Conservation (phyloP, 2,797 vertebrate species). For the Tympanoctomys barrerae region DNA sequence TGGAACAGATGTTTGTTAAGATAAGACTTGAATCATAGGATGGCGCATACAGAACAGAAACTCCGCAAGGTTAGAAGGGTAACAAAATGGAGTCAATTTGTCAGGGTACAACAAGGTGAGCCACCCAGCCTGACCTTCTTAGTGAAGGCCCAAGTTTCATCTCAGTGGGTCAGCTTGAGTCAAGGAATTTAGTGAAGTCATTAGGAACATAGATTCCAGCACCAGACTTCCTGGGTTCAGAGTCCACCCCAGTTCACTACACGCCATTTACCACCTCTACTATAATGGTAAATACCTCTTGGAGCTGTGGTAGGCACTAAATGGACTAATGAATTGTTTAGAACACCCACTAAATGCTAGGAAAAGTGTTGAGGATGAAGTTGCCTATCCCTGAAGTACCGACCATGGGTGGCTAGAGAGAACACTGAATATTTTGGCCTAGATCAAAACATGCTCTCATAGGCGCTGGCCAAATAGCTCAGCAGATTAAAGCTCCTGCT, state of each 20-base stretch:
- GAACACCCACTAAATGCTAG: background rate
- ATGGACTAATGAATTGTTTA: background rate
- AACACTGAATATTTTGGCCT: background rate
- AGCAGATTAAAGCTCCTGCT: too few relatives aligned
- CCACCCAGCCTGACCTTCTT: background rate
- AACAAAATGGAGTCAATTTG: too few relatives aligned
- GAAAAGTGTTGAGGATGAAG: background rate
- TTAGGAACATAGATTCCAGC: constrained; percentile 32
- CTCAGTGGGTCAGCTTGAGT: background rate
- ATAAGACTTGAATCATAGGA: too few relatives aligned
- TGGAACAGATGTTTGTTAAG: too few relatives aligned
- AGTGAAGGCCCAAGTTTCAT: background rate
- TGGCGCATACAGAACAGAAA: too few relatives aligned
- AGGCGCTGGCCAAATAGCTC: background rate
- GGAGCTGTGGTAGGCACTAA: background rate
- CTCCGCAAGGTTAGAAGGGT: too few relatives aligned
- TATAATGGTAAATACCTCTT: too few relatives aligned
- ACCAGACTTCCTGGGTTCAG: background rate
- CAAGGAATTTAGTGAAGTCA: background rate
- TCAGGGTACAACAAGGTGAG: too few relatives aligned
- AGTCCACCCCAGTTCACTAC: background rate
- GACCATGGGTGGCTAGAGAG: background rate
- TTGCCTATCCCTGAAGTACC: background rate
- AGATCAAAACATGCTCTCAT: background rate
- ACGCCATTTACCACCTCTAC: background rate